Conservation (phyloP, 2,888 invertebrate species). For the Teleiodes luculella region DNA sequence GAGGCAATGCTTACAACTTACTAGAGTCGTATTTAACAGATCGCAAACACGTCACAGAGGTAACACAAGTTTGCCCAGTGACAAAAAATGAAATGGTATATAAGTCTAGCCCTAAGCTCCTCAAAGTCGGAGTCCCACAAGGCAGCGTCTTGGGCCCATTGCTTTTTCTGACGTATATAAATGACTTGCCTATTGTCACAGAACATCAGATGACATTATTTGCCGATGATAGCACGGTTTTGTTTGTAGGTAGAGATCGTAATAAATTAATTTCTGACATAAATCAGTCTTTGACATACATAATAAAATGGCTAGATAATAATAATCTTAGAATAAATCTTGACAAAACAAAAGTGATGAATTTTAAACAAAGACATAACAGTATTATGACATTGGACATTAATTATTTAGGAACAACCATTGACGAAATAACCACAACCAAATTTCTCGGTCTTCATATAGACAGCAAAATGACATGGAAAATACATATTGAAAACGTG, state of each 20-base stretch:
- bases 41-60: neutral
- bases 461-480: neutral
- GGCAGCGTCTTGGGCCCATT: conserved; percentile 3
- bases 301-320: neutral
- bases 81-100: neutral
- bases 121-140: neutral
- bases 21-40: neutral
- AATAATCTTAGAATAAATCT: neutral
- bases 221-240: conserved; percentile 12
- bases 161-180: conserved; percentile 12
- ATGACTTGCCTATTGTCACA: conserved; percentile 8
- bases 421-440: neutral
- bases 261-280: neutral
- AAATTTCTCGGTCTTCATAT: neutral
- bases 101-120: neutral
- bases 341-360: neutral
- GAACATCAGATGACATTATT: conserved; percentile 8
- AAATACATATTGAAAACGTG: neutral
- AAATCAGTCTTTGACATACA: neutral
- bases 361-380: neutral
- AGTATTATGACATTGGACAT: neutral
- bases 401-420: neutral
- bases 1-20: neutral
- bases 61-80: neutral
- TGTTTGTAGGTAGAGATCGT: neutral